Percentiles rank a stretch among this genome's conserved stretches.
Conservation (phyloP, 2,113 vertebrate genomes). For the Scartelaos histophorus region DNA sequence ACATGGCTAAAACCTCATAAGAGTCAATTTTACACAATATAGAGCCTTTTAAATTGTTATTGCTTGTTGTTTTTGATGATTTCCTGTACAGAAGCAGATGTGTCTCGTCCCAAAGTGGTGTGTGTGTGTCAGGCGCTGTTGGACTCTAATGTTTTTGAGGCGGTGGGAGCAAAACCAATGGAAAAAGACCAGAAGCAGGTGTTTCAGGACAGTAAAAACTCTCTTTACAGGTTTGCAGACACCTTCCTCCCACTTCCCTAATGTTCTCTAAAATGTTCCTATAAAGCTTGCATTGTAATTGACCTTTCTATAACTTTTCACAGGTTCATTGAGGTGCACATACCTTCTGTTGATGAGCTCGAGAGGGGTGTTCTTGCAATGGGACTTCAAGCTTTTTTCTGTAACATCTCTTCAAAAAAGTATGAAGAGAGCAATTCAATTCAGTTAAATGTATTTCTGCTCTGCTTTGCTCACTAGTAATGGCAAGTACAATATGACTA, state of each 20-base stretch:
- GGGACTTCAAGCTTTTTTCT: slow-evolving; percentile 62
- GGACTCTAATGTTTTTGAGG: slow-evolving; percentile 89
- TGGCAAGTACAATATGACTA: not conserved
- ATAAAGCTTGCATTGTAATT: not conserved
- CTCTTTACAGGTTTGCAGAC: slow-evolving; percentile 84
- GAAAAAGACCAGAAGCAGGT: slow-evolving; percentile 82
- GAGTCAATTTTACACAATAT: too few species aligned
- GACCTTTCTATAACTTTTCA: not conserved
- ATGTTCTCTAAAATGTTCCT: not conserved
- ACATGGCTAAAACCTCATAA: too few species aligned
- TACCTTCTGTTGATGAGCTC: slow-evolving; percentile 55
- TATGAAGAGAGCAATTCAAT: not conserved
- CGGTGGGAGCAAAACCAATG: slow-evolving; percentile 83
- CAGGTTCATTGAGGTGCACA: slow-evolving; percentile 78
- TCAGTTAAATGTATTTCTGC: not conserved
- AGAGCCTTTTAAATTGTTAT: not conserved
- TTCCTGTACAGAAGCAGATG: slow-evolving; percentile 42
- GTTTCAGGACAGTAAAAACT: slow-evolving; percentile 89
- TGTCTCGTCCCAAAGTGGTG: slow-evolving; percentile 84
- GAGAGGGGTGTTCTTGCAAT: slow-evolving; percentile 74
- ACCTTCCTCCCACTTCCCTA: not conserved
- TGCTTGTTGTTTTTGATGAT: not conserved
- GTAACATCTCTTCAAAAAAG: slow-evolving; percentile 42
- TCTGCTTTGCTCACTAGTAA: not conserved
- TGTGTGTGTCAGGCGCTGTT: slow-evolving; percentile 89